Conservation (phyloP, 2,797 vertebrate species). For the Nasua narica region DNA sequence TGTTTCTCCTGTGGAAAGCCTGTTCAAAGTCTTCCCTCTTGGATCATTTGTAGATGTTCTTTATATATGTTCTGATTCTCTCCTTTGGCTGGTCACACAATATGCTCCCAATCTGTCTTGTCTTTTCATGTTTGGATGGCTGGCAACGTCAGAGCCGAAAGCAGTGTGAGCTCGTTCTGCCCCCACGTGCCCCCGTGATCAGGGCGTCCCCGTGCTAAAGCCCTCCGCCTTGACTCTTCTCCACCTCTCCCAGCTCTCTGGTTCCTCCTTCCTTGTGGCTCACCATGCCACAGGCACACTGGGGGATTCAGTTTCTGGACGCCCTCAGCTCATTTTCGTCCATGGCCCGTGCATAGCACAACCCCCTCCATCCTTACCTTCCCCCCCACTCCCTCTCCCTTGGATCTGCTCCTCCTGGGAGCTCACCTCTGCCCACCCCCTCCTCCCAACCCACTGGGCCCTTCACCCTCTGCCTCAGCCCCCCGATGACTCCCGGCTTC, state of each 20-base stretch:
- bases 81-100: neutral
- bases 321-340: neutral
- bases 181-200: neutral
- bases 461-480: fast-evolving
- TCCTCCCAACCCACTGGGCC: fast-evolving
- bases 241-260: fast-evolving
- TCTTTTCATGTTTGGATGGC: neutral
- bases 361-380: neutral
- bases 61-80: neutral
- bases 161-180: neutral
- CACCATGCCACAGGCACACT: neutral
- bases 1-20: neutral
- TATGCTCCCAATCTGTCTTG: too few species aligned
- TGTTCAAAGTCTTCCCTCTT: neutral
- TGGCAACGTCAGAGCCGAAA: neutral
- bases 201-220: neutral
- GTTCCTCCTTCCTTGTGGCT: neutral
- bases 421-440: too few species aligned
- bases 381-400: neutral
- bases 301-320: neutral
- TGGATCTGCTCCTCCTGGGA: fast-evolving
- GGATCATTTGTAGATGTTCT: neutral
- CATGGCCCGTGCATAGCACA: fast-evolving
- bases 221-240: too few species aligned
- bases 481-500: neutral